Evolutionary conservation across 2,888 invertebrate species (phyloP).

Genomic region (Hirudinaria manillensis): DNA sequence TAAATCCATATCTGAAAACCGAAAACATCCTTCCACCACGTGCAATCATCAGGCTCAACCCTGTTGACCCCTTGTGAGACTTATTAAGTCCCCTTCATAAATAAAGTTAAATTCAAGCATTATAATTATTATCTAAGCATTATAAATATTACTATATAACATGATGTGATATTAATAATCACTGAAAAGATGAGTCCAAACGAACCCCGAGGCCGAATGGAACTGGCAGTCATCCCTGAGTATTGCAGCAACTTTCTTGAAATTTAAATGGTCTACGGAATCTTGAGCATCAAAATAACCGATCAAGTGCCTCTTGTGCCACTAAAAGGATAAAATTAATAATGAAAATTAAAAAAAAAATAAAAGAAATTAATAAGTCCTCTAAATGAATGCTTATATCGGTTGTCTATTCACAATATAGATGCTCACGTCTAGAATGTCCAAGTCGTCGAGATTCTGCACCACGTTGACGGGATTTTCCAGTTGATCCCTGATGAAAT

Average conservation of each 20-base stretch:
- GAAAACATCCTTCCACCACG: too few species aligned
- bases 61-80: too few species aligned
- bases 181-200: too few species aligned
- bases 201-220: conserved; percentile 74
- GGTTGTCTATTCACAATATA: conserved; percentile 7
- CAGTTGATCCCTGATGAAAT: conserved; percentile 80
- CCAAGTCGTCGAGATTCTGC: conserved; percentile 56
- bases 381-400: background rate
- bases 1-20: too few species aligned
- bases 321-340: conserved; percentile 50
- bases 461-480: conserved; percentile 57
- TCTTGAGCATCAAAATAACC: conserved; percentile 71
- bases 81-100: too few species aligned
- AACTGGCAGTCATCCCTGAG: conserved; percentile 93
- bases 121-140: too few species aligned
- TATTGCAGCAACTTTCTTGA: conserved; percentile 61
- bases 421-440: conserved; percentile 47
- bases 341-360: background rate
- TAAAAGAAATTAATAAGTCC: background rate
- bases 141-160: too few species aligned
- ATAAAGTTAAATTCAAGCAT: too few species aligned
- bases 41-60: too few species aligned
- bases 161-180: too few species aligned
- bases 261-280: conserved; percentile 45
- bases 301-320: conserved; percentile 70